Evolutionary conservation across 2,113 vertebrate genomes (phyloP), one percentile per base, ranked within the genome.

Genomic region (Pollimyrus isidori): DNA sequence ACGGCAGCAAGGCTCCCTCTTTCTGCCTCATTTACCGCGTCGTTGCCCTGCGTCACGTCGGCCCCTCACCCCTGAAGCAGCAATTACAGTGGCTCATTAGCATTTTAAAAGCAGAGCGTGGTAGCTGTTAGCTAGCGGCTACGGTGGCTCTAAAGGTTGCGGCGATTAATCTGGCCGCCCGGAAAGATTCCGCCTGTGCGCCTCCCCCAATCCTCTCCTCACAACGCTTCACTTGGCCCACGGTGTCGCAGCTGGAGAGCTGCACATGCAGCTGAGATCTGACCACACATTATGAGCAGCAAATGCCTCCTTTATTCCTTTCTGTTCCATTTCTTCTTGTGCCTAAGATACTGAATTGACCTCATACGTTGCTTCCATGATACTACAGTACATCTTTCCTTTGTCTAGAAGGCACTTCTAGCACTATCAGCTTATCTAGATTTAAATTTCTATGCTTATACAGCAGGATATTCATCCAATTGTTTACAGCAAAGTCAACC

Each of bases 1-100:
- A 80, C 17, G 0, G 69, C 30, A 42, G 35, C 69, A 4, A 17
- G 35, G 3, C 69, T 89, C 50, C 50, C 52, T 52, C 48, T 58
- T 83, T n/a, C 49, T 46, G 15, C 39, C 80, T 85, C 42, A 46
- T 39, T 23, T 88, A 19, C 62, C 17, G 17, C 7, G 10, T 9
- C 10, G 52, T 5, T 49, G n/a, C n/a, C 21, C n/a, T 15, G 26
- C 21, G 10, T 85, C 73, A 62, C 50, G 45, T 58, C 76, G 62
- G 50, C 17, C 17, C 15, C 52, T 26, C n/a, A 15, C 26, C 83
- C 58, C 89, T 9, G 52, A 89, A 73, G 89, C 83, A 89, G 83
- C 69, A 86, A 89, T 89, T 89, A 65, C 49, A 89, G 83, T 46
- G 50, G 56, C 19, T 69, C 52, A 69, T 89, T 89, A 89, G 88